Conservation (phyloP, 2,797 vertebrate species). For the Apogon hyalosoma region DNA sequence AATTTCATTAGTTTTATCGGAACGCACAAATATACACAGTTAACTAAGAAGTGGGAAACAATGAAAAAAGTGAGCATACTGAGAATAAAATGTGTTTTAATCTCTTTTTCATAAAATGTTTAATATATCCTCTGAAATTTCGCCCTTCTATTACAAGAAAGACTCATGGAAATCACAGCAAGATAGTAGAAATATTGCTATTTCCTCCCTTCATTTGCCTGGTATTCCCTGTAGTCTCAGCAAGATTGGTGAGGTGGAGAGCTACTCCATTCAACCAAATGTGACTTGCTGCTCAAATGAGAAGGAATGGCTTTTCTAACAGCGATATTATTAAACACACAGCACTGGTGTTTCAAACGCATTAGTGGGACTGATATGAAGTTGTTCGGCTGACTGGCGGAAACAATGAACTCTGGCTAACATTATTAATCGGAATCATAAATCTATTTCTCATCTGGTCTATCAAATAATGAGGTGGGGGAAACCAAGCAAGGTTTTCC, state of each 20-base stretch:
- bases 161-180: constrained; percentile 23
- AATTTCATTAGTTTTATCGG: neutral
- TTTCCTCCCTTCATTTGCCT: constrained; percentile 76
- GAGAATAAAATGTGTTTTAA: constrained; percentile 27
- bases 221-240: constrained; percentile 65
- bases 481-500: constrained; percentile 69
- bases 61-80: constrained; percentile 2
- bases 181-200: constrained; percentile 66
- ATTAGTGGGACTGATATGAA: constrained; percentile 83
- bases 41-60: constrained; percentile 3
- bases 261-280: constrained; percentile 75
- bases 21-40: constrained; percentile 9
- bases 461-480: constrained; percentile 79
- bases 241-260: constrained; percentile 71
- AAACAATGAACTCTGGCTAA: constrained; percentile 83
- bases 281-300: constrained; percentile 81
- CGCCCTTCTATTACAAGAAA: constrained; percentile 31
- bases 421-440: constrained; percentile 83
- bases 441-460: constrained; percentile 82
- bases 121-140: constrained; percentile 45
- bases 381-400: constrained; percentile 79
- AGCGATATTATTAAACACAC: constrained; percentile 83
- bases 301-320: constrained; percentile 83
- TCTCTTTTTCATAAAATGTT: constrained; percentile 41
- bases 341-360: constrained; percentile 75